Evolutionary conservation across 2,888 invertebrate species (phyloP).

Genomic region (Lasioglossum malachurum): DNA sequence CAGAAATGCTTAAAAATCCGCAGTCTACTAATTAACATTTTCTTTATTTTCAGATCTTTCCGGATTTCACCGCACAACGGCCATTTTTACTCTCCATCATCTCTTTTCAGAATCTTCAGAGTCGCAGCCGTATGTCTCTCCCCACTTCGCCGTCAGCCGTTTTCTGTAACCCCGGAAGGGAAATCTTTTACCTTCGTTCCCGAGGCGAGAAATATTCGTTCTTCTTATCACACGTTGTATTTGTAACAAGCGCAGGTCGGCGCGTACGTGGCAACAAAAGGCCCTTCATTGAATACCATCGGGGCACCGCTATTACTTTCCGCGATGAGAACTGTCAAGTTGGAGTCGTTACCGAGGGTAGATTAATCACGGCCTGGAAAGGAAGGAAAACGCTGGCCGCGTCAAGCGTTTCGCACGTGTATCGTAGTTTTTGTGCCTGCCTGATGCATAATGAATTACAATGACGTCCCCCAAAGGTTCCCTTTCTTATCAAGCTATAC

Average conservation of each 20-base stretch:
- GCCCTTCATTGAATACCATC: constrained; percentile 69
- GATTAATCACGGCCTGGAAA: constrained; percentile 68
- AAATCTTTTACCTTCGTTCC: constrained; percentile 21
- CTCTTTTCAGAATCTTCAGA: neutral
- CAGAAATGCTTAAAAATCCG: too few species aligned
- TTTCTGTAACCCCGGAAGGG: neutral
- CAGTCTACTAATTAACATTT: neutral
- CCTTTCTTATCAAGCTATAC: constrained; percentile 14
- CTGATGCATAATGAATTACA: constrained; percentile 50
- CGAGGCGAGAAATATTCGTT: constrained; percentile 46
- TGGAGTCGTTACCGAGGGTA: constrained; percentile 65
- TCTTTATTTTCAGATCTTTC: neutral
- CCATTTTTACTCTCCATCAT: neutral
- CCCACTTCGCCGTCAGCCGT: neutral
- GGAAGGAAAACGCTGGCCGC: constrained; percentile 52
- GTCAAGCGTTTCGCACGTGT: constrained; percentile 20
- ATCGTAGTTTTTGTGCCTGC: constrained; percentile 30
- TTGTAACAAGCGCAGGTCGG: constrained; percentile 33
- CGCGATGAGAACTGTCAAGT: constrained; percentile 71
- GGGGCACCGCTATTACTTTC: constrained; percentile 70
- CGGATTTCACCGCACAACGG: neutral
- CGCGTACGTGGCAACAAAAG: constrained; percentile 40
- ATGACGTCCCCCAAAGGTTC: constrained; percentile 1
- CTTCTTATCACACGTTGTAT: constrained; percentile 42
- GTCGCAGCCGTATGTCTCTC: neutral